phyloP scores from a whole-genome alignment of 1,140 invertebrate species.

The Lasaia peninsularis region DNA sequence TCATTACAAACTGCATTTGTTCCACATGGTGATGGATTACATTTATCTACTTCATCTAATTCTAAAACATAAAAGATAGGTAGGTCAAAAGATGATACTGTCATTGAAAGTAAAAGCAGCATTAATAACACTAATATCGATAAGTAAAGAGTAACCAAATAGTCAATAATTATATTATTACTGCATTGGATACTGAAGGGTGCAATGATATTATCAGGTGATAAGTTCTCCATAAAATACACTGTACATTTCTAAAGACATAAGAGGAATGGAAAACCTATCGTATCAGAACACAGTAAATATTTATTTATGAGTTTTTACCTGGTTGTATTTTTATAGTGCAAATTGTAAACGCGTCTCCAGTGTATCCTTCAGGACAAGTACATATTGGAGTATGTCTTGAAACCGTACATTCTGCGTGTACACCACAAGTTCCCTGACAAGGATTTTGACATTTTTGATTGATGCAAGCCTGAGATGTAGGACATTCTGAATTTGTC shows the following conservation, averaged over 20 bases:
- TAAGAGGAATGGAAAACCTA: too few relatives aligned
- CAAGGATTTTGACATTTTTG: conserved; percentile 86
- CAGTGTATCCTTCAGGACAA: conserved; percentile 83
- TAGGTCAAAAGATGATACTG: too few relatives aligned
- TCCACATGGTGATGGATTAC: conserved; percentile 83
- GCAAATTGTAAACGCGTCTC: conserved; percentile 83
- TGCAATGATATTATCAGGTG: too few relatives aligned
- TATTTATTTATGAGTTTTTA: too few relatives aligned
- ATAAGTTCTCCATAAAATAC: too few relatives aligned
- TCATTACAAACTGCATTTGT: conserved; percentile 79
- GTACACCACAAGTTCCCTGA: conserved; percentile 82
- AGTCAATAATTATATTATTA: too few relatives aligned
- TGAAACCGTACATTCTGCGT: conserved; percentile 83
- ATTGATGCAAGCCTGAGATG: conserved; percentile 82
- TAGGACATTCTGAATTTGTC: conserved; percentile 84
- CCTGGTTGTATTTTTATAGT: conserved; percentile 67
- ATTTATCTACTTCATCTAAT: conserved; percentile 44
- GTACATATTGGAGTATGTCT: conserved; percentile 86
- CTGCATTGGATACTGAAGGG: too few relatives aligned
- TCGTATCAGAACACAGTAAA: too few relatives aligned
- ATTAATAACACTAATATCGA: too few relatives aligned
- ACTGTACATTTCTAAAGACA: too few relatives aligned
- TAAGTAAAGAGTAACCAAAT: too few relatives aligned
- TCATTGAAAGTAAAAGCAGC: too few relatives aligned
- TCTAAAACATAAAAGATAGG: conserved; percentile 25